phyloP scores from a whole-genome alignment of 2,888 invertebrate genomes.

The Tetragonula carbonaria region DNA sequence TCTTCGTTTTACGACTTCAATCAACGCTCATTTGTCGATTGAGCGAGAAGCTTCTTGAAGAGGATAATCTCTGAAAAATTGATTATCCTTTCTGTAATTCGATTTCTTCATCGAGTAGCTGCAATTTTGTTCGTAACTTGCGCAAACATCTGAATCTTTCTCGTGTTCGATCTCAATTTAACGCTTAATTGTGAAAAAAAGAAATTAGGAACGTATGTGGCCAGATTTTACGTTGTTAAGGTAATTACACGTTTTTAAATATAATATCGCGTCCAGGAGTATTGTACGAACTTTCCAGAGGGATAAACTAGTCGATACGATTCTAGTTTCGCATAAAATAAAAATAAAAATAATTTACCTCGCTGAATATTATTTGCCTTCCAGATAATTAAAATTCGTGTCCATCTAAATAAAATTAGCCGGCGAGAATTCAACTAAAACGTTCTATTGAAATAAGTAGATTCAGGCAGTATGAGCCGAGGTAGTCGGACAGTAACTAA shows the following conservation, averaged over 20 bases:
- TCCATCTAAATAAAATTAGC: not conserved
- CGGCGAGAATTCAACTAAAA: not conserved
- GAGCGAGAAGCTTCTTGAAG: too few species aligned
- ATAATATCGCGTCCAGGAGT: too few species aligned
- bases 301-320: not conserved
- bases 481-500: not conserved
- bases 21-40: too few species aligned
- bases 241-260: too few species aligned
- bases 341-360: not conserved
- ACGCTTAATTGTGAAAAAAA: too few species aligned
- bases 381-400: not conserved
- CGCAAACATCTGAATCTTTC: too few species aligned
- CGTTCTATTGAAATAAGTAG: not conserved
- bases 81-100: not conserved
- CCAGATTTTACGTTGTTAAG: too few species aligned
- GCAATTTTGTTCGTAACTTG: too few species aligned
- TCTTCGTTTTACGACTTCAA: too few species aligned
- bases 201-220: too few species aligned
- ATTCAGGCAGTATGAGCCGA: not conserved
- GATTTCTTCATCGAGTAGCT: not conserved
- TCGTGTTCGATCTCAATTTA: too few species aligned
- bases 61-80: not conserved
- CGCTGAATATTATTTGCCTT: not conserved
- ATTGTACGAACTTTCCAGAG: not conserved
- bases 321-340: not conserved